Percentiles rank a stretch among this genome's conserved stretches.
phyloP scores from a whole-genome alignment of 2,888 invertebrate genomes.

The Cephus pulcher region DNA sequence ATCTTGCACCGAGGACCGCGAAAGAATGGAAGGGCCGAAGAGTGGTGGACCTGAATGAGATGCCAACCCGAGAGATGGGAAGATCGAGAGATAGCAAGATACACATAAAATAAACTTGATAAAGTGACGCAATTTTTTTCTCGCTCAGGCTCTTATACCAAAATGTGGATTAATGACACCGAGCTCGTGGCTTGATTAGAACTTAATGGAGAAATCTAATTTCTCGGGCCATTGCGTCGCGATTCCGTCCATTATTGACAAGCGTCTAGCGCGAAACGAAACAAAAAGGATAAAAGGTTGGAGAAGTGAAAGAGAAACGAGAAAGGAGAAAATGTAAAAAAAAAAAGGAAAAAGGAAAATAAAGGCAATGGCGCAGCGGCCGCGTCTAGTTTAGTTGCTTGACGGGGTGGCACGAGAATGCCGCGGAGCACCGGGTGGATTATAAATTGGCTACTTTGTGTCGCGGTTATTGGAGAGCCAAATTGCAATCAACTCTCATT shows the following conservation, averaged over 20 bases:
- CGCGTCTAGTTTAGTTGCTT: slow-evolving; percentile 19
- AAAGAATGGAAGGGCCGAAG: background rate
- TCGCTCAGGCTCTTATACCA: background rate
- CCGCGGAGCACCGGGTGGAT: slow-evolving; percentile 29
- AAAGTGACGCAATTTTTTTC: background rate
- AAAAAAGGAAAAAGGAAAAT: background rate
- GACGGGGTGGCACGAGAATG: slow-evolving; percentile 14
- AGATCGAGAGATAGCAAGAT: background rate
- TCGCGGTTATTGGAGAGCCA: slow-evolving; percentile 53
- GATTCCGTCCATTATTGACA: slow-evolving; percentile 35
- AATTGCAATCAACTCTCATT: slow-evolving; percentile 54
- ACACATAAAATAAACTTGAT: background rate
- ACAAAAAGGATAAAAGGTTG: slow-evolving; percentile 14
- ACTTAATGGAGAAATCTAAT: slow-evolving; percentile 47
- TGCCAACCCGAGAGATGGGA: no score
- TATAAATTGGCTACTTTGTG: slow-evolving; percentile 54
- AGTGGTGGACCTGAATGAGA: background rate
- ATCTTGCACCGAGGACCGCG: background rate
- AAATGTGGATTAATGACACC: slow-evolving; percentile 7
- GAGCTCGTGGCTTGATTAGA: slow-evolving; percentile 33
- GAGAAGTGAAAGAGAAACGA: slow-evolving; percentile 9
- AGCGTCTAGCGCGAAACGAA: slow-evolving; percentile 28
- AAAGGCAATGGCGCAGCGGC: slow-evolving; percentile 10
- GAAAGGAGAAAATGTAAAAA: slow-evolving; percentile 10
- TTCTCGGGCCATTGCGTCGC: slow-evolving; percentile 42